phyloP scores from a whole-genome alignment of 2,888 invertebrate genomes.

The Steinernema carpocapsae region DNA sequence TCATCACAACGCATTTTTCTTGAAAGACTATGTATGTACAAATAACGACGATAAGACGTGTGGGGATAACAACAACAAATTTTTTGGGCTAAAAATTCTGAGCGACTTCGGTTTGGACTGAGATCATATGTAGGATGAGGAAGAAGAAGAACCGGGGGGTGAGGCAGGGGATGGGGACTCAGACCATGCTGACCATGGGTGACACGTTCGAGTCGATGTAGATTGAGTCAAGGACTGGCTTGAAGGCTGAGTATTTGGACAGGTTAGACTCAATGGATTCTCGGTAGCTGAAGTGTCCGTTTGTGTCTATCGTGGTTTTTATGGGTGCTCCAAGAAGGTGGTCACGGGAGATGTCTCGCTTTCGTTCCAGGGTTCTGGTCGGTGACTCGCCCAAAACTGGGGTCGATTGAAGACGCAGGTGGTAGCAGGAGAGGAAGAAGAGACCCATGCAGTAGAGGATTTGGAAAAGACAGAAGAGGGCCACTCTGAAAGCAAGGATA shows the following conservation, averaged over 20 bases:
- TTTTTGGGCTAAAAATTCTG: not conserved
- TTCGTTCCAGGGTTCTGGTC: conserved; percentile 7
- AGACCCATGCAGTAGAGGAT: conserved; percentile 21
- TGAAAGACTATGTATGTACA: conserved; percentile 25
- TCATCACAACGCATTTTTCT: not conserved
- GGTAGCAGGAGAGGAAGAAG: conserved; percentile 24
- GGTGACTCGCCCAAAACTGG: not conserved
- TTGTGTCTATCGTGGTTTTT: not conserved
- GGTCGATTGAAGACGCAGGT: not conserved
- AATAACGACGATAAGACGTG: not conserved
- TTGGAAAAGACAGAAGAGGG: conserved; percentile 2
- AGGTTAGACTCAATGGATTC: conserved; percentile 11
- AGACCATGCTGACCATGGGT: conserved; percentile 27
- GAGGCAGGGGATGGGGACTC: not conserved
- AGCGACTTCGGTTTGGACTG: not conserved
- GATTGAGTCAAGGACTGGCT: conserved; percentile 18
- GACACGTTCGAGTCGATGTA: conserved; percentile 10
- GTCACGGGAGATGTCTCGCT: conserved; percentile 25
- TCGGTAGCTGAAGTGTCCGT: conserved; percentile 21
- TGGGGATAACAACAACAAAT: not conserved
- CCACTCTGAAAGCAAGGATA: conserved; percentile 5
- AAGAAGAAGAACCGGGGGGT: conserved; percentile 3
- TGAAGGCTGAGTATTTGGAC: conserved; percentile 22
- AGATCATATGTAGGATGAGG: not conserved
- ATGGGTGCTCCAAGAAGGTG: conserved; percentile 8